These are phyloP conservation scores for Oligia latruncula DNA, from an alignment of 2,888 invertebrate species.

Conservation along the genomic window DNA sequence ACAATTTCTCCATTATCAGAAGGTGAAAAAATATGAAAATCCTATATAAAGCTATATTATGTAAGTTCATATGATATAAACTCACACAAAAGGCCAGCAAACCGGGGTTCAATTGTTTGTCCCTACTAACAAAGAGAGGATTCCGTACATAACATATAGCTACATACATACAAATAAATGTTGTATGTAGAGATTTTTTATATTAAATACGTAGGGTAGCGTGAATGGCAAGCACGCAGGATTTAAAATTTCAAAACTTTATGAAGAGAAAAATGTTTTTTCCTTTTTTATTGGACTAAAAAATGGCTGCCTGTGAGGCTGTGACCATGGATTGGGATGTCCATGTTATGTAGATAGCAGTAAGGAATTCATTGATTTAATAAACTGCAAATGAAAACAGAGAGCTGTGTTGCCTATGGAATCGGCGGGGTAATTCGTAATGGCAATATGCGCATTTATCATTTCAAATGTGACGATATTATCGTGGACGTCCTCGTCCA, in stretches of 20 bases:
- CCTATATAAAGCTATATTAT: neutral
- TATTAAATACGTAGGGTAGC: constrained; percentile 34
- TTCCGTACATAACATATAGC: constrained; percentile 5
- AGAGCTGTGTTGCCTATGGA: neutral
- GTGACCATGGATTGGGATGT: neutral
- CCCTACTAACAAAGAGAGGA: constrained; percentile 44
- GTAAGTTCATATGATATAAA: constrained; percentile 17
- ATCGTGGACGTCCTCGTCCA: neutral
- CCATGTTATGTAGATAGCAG: too few species aligned
- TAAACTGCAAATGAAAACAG: neutral
- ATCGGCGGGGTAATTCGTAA: neutral
- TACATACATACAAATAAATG: constrained; percentile 3
- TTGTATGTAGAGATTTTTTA: constrained; percentile 16
- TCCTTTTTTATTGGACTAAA: constrained; percentile 2
- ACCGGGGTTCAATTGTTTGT: constrained; percentile 45
- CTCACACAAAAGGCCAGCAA: constrained; percentile 12
- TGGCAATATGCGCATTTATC: neutral
- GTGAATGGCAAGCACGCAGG: neutral
- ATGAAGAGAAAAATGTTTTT: constrained; percentile 18
- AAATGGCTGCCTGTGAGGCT: neutral
- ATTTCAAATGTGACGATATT: neutral
- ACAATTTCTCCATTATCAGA: neutral
- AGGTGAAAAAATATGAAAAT: neutral
- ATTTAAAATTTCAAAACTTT: neutral
- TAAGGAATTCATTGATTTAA: neutral